Evolutionary conservation across 1,140 invertebrate species (phyloP).

Genomic region (Drosophila asahinai): DNA sequence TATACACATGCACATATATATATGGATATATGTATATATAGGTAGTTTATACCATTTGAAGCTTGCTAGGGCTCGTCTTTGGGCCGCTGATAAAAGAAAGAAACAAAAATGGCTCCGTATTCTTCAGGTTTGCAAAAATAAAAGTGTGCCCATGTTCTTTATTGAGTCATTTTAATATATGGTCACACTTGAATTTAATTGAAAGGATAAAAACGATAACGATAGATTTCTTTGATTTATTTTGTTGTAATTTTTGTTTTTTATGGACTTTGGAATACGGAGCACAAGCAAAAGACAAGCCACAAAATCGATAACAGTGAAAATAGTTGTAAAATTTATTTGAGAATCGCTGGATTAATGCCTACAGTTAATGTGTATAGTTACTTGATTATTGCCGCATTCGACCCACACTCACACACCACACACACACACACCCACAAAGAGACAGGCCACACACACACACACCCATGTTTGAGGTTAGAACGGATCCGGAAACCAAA

Average conservation of each 20-base stretch:
- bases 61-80: conserved; percentile 53
- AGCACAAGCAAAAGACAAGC: conserved; percentile 12
- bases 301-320: conserved; percentile 26
- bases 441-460: conserved; percentile 3
- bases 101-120: background rate
- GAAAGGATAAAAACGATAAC: background rate
- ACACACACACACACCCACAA: conserved; percentile 13
- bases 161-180: background rate
- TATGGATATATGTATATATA: conserved; percentile 48
- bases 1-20: conserved; percentile 33
- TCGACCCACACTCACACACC: conserved; percentile 13
- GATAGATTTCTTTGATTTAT: background rate
- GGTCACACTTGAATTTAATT: background rate
- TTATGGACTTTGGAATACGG: background rate
- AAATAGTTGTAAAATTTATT: conserved; percentile 68
- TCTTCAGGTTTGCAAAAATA: background rate
- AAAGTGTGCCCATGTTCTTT: background rate
- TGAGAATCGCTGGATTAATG: conserved; percentile 53
- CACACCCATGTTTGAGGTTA: conserved; percentile 24
- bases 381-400: conserved; percentile 50
- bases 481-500: conserved; percentile 12
- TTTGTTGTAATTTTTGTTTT: background rate
- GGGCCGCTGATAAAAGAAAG: conserved; percentile 43
- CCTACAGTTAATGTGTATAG: conserved; percentile 50
- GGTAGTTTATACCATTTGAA: conserved; percentile 49